These are phyloP conservation scores for Merodon equestris DNA, from an alignment of 2,888 invertebrate species.

Conservation along the genomic window DNA sequence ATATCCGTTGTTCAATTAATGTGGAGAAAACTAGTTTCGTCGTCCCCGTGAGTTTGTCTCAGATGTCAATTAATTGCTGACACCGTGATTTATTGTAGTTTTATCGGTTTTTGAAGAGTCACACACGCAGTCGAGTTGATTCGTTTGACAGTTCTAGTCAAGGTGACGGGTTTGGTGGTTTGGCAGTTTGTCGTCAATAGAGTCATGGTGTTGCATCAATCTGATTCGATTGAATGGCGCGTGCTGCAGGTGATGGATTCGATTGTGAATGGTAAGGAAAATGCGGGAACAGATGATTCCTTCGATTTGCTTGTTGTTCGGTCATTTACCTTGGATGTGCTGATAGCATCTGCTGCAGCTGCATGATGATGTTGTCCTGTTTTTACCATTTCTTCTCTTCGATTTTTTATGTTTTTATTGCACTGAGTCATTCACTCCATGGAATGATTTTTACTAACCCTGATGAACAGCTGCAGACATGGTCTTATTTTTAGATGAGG, in stretches of 20 bases:
- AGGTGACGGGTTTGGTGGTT: slow-evolving; percentile 29
- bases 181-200: background rate
- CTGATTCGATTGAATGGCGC: background rate
- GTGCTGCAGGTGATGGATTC: slow-evolving; percentile 2
- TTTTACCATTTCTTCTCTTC: no score
- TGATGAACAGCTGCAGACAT: no score
- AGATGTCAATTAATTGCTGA: slow-evolving; percentile 57
- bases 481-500: no score
- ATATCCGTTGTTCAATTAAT: slow-evolving; percentile 3
- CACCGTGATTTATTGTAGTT: slow-evolving; percentile 57
- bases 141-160: slow-evolving; percentile 44
- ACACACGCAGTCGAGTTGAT: slow-evolving; percentile 30
- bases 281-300: no score
- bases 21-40: slow-evolving; percentile 44
- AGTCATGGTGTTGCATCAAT: background rate
- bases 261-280: background rate
- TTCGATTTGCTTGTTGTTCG: no score
- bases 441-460: no score
- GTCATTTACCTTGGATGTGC: no score
- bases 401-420: no score
- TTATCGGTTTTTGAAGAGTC: slow-evolving; percentile 41
- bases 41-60: slow-evolving; percentile 53
- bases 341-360: no score
- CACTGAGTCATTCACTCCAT: no score
- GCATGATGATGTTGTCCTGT: no score